Evolutionary conservation across 2,888 invertebrate species (phyloP), one percentile per base, ranked within the genome.

Genomic region (Steinernema carpocapsae): DNA sequence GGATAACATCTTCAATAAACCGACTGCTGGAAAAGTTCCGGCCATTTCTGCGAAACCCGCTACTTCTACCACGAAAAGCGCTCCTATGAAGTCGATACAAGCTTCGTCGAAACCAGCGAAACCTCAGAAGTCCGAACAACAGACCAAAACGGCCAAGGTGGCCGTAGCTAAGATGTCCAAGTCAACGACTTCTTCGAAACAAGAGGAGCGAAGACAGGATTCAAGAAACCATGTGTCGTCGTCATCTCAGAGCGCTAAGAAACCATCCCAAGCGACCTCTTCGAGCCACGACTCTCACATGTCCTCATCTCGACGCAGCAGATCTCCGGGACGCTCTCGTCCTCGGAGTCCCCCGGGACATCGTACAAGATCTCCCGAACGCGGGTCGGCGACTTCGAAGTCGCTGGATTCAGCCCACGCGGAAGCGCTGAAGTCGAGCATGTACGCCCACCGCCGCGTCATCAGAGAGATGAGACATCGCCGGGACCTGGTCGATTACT

Each of bases 401-500:
- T 32, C 64, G 1, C 2, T 32, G 32, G 64, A 64, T 29, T 26
- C 2, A 26, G 17, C 26, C 2, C 32, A 29, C 17, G 17, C 12
- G 29, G 17, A 64, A 37, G 64, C 14, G 14, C 32, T 64, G 29
- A 32, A 64, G 64, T 12, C 32, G 32, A 17, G 32, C 17, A 64
- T 64, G 64, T 64, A 64, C 64, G 26, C 17, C 64, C 26, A 64
- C 37, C 26, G 32, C 3, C 32, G 64, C 4, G 32, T 14, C 29
- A 29, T 64, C 29, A 2, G 14, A 12, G 29, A 26, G 64, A 12
- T 64, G 32, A 14, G 29, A 26, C 26, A 22, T 14, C 64, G 64
- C 64, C 26, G 64, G 37, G 64, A 64, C 64, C 32, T 64, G 64
- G 64, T 64, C 64, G 64, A 64, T 3, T 64, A 64, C 32, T 32